Conservation (phyloP, 2,113 vertebrate species). For the Calyptomena viridis region DNA sequence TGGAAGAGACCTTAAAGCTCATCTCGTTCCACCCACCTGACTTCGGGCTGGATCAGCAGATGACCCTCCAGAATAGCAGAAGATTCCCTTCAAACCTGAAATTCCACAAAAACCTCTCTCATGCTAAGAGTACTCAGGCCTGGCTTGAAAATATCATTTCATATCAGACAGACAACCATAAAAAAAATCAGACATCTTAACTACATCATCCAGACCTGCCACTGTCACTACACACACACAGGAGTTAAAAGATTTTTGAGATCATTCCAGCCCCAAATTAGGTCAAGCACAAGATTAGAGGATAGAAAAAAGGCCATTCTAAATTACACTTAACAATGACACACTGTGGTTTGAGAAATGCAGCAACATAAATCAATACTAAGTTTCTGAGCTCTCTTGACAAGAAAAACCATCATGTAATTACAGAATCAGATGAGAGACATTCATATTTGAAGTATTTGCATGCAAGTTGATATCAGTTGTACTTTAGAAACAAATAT, state of each 20-base stretch:
- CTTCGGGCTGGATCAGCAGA: not conserved
- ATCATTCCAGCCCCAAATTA: not conserved
- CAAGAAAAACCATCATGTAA: not conserved
- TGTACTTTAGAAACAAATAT: slow-evolving; percentile 3
- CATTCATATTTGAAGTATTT: not conserved
- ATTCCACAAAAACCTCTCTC: not conserved
- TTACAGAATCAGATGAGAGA: not conserved
- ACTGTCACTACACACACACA: not conserved
- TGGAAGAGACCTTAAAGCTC: not conserved
- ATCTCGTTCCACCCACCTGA: not conserved
- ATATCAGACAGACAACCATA: not conserved
- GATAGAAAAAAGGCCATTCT: not conserved
- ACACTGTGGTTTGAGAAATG: not conserved
- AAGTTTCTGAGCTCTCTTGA: not conserved
- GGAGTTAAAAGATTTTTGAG: not conserved
- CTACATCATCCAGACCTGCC: not conserved
- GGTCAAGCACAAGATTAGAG: not conserved
- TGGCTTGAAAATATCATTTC: not conserved
- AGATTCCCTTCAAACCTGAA: not conserved
- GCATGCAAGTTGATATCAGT: not conserved
- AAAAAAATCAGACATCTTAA: not conserved
- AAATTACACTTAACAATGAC: not conserved
- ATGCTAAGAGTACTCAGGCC: not conserved
- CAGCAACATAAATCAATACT: not conserved
- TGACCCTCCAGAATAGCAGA: not conserved